Evolutionary conservation across 2,113 vertebrate species (phyloP).

Genomic region (Anguilla rostrata): DNA sequence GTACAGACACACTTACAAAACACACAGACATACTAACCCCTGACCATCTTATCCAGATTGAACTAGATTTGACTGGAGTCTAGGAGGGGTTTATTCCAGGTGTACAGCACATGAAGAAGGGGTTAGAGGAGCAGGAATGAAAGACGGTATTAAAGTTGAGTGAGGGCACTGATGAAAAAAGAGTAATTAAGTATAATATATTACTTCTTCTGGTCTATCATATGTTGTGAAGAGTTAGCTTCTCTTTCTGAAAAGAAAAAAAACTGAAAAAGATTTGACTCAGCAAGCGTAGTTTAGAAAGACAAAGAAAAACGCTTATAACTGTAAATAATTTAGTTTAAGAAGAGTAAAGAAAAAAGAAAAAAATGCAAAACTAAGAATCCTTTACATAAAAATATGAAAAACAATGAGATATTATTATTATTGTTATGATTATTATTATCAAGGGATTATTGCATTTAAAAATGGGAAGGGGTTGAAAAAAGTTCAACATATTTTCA

Average conservation of each 20-base stretch:
- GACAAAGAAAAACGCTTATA: conserved; percentile 63
- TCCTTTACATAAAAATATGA: conserved; percentile 72
- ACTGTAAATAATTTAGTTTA: conserved; percentile 73
- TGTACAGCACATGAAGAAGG: conserved; percentile 47
- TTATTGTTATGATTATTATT: conserved; percentile 46
- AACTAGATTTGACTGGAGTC: conserved; percentile 50
- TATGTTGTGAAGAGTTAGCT: conserved; percentile 29
- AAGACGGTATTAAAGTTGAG: conserved; percentile 42
- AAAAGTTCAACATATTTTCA: conserved; percentile 70
- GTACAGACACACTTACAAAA: conserved; percentile 44
- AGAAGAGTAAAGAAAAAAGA: conserved; percentile 70
- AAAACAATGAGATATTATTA: conserved; percentile 62
- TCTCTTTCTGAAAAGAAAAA: conserved; percentile 27
- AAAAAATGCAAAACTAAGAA: conserved; percentile 68
- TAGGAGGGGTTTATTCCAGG: conserved; percentile 55
- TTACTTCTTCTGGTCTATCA: conserved; percentile 30
- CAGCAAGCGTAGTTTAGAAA: conserved; percentile 59
- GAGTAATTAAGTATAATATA: conserved; percentile 56
- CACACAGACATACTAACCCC: conserved; percentile 14
- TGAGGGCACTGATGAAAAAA: conserved; percentile 60
- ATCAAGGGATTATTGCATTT: conserved; percentile 66
- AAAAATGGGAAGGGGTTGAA: conserved; percentile 68
- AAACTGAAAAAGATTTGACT: conserved; percentile 47
- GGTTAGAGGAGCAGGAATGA: conserved; percentile 39
- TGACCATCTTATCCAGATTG: conserved; percentile 46